Evolutionary conservation across 1,140 invertebrate species (phyloP).

Genomic region (Scaptodrosophila lebanonensis): DNA sequence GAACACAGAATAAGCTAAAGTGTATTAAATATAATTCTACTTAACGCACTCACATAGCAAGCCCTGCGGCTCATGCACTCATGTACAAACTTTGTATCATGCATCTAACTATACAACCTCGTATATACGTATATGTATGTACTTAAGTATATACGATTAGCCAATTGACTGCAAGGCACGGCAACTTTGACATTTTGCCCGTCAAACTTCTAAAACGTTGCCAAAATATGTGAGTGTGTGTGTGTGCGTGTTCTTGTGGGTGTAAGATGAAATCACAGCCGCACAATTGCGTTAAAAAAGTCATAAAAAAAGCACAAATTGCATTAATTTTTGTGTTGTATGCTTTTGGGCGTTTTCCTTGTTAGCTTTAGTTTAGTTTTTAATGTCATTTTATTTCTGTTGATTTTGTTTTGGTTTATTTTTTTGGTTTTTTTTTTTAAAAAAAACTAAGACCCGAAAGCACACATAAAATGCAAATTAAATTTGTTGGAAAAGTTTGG

Average conservation of each 20-base stretch:
- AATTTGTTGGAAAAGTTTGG: constrained; percentile 62
- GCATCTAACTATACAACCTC: no score
- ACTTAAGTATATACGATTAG: no score
- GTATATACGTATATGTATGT: no score
- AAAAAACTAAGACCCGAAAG: constrained; percentile 23
- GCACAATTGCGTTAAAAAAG: constrained; percentile 67
- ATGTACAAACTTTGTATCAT: no score
- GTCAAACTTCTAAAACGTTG: constrained; percentile 57
- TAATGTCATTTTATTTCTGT: constrained; percentile 1
- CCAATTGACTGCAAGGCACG: no score
- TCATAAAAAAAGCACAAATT: constrained; percentile 52
- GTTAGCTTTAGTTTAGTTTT: constrained; percentile 20
- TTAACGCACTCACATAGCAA: no score
- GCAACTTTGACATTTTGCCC: constrained; percentile 66
- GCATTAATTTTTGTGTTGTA: constrained; percentile 45
- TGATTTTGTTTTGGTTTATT: constrained; percentile 48
- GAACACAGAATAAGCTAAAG: no score
- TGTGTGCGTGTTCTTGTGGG: constrained; percentile 14
- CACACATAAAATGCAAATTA: constrained; percentile 71
- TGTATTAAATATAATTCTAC: no score
- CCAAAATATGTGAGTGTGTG: constrained; percentile 4
- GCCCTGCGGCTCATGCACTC: no score
- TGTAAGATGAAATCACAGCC: constrained; percentile 60
- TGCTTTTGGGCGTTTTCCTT: constrained; percentile 13
- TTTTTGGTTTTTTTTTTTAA: constrained; percentile 42